These are phyloP conservation scores for Dyspetes luteomarginatus DNA, from an alignment of 2,888 invertebrate species.

Conservation along the genomic window DNA sequence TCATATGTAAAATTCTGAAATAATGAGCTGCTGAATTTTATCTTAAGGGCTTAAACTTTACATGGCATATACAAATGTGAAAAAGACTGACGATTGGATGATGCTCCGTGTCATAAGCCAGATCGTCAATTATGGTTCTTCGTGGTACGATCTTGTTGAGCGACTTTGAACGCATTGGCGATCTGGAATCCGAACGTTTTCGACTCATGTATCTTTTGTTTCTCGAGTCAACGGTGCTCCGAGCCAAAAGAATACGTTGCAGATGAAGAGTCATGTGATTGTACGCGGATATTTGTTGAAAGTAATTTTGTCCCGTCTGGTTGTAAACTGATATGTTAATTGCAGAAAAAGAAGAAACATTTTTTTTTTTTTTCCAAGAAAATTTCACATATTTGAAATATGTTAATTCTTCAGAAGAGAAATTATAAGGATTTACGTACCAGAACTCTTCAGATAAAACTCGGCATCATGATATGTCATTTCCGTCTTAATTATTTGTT, in stretches of 20 bases:
- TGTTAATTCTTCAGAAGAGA: too few relatives aligned
- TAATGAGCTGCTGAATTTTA: background rate
- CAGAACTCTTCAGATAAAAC: conserved; percentile 63
- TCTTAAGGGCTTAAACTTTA: background rate
- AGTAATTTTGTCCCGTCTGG: conserved; percentile 78
- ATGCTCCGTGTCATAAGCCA: conserved; percentile 78
- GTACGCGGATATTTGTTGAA: conserved; percentile 77
- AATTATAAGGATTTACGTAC: conserved; percentile 55
- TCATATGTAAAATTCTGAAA: too few relatives aligned
- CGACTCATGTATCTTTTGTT: conserved; percentile 72
- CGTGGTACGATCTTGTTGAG: conserved; percentile 66
- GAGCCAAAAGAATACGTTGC: conserved; percentile 78
- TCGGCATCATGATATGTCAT: conserved; percentile 54
- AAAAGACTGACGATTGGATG: conserved; percentile 76
- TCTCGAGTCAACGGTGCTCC: conserved; percentile 77
- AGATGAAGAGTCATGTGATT: conserved; percentile 80
- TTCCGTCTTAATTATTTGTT: background rate
- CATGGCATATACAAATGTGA: background rate
- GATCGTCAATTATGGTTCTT: conserved; percentile 74
- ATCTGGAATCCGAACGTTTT: conserved; percentile 51
- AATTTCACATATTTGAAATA: conserved; percentile 1
- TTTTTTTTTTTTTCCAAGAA: background rate
- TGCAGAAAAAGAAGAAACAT: conserved; percentile 7
- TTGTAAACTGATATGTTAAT: conserved; percentile 73
- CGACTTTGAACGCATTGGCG: conserved; percentile 41